Percentiles rank a stretch among this genome's conserved stretches.
phyloP scores from a whole-genome alignment of 2,888 invertebrate species.

The Drosophila antonietae region DNA sequence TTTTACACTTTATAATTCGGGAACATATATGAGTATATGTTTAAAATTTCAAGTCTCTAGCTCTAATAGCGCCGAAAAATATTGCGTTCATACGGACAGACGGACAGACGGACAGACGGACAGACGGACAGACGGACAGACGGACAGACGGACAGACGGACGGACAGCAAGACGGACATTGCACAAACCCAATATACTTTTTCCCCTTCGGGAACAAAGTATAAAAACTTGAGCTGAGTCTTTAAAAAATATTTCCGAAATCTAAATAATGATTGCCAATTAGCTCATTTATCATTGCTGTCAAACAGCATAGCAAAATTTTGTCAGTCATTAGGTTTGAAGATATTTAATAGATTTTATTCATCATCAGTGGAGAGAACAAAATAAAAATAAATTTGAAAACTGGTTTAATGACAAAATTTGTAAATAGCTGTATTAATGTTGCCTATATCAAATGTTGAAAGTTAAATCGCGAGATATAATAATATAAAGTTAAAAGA shows the following conservation, averaged over 20 bases:
- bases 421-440: background rate
- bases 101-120: too few relatives aligned
- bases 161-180: too few relatives aligned
- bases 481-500: too few relatives aligned
- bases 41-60: too few relatives aligned
- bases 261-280: constrained; percentile 11
- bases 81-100: too few relatives aligned
- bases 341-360: background rate
- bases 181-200: too few relatives aligned
- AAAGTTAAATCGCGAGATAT: background rate
- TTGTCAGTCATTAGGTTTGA: constrained; percentile 11
- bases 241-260: constrained; percentile 6
- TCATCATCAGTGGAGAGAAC: background rate
- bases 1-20: too few relatives aligned
- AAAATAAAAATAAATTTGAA: background rate
- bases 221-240: constrained; percentile 22
- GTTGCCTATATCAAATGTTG: background rate
- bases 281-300: constrained; percentile 15
- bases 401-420: constrained; percentile 4
- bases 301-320: background rate
- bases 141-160: too few relatives aligned
- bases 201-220: too few relatives aligned
- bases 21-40: too few relatives aligned
- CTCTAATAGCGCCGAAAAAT: too few relatives aligned
- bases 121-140: too few relatives aligned